Conservation (phyloP, 2,797 vertebrate species). For the Muscicapa comitata region DNA sequence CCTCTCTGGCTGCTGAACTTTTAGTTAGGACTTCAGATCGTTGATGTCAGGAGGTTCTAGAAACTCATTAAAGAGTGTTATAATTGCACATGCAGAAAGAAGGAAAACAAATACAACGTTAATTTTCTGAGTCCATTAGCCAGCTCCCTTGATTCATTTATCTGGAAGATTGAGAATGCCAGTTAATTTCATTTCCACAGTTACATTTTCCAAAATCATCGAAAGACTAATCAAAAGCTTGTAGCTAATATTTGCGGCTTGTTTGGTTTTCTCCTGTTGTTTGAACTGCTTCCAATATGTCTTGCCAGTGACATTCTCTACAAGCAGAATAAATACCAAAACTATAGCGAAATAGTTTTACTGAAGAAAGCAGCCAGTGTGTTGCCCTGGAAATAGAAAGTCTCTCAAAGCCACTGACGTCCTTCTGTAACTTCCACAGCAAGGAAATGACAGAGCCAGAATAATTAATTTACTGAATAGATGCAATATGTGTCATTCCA, state of each 20-base stretch:
- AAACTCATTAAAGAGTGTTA: constrained; percentile 14
- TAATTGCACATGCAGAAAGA: constrained; percentile 24
- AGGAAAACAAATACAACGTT: constrained; percentile 39
- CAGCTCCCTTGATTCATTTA: constrained; percentile 37
- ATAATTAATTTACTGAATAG: background rate
- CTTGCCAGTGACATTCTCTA: constrained; percentile 50
- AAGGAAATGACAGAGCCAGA: background rate
- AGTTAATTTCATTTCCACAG: constrained; percentile 37
- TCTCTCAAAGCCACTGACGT: background rate
- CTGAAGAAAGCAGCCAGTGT: background rate
- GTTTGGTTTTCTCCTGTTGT: constrained; percentile 53
- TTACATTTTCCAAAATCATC: constrained; percentile 46
- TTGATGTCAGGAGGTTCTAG: background rate
- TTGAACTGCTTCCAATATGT: constrained; percentile 44
- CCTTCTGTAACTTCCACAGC: background rate
- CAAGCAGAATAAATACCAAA: constrained; percentile 38
- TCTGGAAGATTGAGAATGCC: constrained; percentile 14
- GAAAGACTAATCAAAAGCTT: constrained; percentile 48
- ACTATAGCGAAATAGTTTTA: background rate
- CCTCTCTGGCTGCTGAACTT: background rate
- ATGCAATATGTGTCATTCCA: background rate
- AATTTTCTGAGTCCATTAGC: constrained; percentile 35
- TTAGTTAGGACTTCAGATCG: background rate
- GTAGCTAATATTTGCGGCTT: constrained; percentile 41
- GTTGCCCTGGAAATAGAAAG: background rate